Evolutionary conservation across 2,113 vertebrate species (phyloP).

Genomic region (zebrafish (Danio rerio)): GRCz12tu NC_133177.1:17480501-17481000

Average conservation of each 20-base stretch:
- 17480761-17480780: neutral
- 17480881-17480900: neutral
- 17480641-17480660: conserved; percentile 91
- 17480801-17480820: conserved; percentile 85
- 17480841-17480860: conserved; percentile 86
- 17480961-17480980: too few species aligned
- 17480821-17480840: conserved; percentile 88
- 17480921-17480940: neutral
- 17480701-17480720: neutral
- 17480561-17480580: neutral
- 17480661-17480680: conserved; percentile 75
- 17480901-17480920: too few species aligned
- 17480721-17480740: neutral
- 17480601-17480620: conserved; percentile 91
- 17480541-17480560: neutral
- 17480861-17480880: conserved; percentile 63
- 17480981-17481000: too few species aligned
- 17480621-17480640: conserved; percentile 96
- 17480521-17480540: too few species aligned
- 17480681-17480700: neutral
- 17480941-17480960: too few species aligned
- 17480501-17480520: too few species aligned
- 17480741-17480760: neutral
- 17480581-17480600: conserved; percentile 74
- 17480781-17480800: neutral